Percentiles rank a stretch among this genome's conserved stretches.
phyloP scores from a whole-genome alignment of 2,113 vertebrate species.

The Cynocephalus volans region DNA sequence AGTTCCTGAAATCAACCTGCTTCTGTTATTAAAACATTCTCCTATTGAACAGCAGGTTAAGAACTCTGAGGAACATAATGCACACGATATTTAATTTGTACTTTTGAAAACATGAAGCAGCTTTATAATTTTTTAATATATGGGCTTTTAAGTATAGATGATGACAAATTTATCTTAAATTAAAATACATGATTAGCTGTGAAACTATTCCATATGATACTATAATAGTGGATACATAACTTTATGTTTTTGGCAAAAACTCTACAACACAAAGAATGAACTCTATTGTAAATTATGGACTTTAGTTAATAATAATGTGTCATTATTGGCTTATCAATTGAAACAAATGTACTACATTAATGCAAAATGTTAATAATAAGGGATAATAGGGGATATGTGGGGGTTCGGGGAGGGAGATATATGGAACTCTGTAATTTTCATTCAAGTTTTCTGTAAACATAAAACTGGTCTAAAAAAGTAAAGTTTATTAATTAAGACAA shows the following conservation, averaged over 20 bases:
- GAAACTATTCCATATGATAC: background rate
- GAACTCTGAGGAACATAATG: background rate
- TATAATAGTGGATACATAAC: background rate
- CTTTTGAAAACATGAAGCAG: slow-evolving; percentile 29
- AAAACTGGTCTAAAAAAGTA: background rate
- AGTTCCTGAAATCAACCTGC: background rate
- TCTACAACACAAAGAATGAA: background rate
- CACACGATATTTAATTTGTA: background rate
- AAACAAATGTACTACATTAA: background rate
- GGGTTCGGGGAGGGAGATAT: background rate
- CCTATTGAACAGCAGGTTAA: background rate
- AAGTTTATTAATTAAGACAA: background rate
- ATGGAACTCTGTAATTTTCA: background rate
- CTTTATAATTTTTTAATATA: slow-evolving; percentile 22
- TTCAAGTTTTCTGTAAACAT: background rate
- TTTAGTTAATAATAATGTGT: background rate
- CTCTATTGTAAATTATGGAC: background rate
- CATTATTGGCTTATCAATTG: background rate
- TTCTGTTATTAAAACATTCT: slow-evolving; percentile 22
- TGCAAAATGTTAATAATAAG: background rate
- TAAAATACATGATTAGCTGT: background rate
- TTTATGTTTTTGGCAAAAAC: slow-evolving; percentile 5
- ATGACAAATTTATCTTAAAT: background rate
- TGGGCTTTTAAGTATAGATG: background rate
- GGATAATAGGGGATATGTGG: background rate